phyloP scores from a whole-genome alignment of 2,797 vertebrate species.

The Cheirogaleus major region DNA sequence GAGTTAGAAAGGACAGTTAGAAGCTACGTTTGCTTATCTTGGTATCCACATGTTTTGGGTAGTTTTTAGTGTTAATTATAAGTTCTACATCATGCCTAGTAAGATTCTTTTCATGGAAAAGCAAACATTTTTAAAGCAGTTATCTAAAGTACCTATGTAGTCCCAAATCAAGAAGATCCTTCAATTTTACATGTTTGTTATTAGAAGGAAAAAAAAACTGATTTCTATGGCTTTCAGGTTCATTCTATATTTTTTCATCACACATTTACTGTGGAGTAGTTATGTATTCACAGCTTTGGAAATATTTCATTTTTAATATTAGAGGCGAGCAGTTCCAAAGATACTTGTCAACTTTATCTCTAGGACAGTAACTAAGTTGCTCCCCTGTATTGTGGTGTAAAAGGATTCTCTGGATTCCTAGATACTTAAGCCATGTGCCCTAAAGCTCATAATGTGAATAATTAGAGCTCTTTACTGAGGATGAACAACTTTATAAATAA shows the following conservation, averaged over 20 bases:
- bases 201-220: not conserved
- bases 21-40: not conserved
- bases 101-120: not conserved
- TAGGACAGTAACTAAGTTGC: not conserved
- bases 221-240: not conserved
- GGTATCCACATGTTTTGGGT: not conserved
- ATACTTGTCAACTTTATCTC: not conserved
- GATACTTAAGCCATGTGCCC: fast-evolving
- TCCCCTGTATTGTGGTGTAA: not conserved
- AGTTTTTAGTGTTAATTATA: not conserved
- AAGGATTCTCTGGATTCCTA: not conserved
- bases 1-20: not conserved
- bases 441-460: not conserved
- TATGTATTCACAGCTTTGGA: not conserved
- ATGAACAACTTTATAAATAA: not conserved
- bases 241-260: not conserved
- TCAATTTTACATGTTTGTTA: not conserved
- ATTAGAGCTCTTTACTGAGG: not conserved
- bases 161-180: not conserved
- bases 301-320: not conserved
- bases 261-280: not conserved
- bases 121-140: not conserved
- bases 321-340: not conserved
- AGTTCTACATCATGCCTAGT: not conserved
- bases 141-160: not conserved